Evolutionary conservation across 2,113 vertebrate genomes (phyloP).

Genomic region (Protomyctophum bolini): DNA sequence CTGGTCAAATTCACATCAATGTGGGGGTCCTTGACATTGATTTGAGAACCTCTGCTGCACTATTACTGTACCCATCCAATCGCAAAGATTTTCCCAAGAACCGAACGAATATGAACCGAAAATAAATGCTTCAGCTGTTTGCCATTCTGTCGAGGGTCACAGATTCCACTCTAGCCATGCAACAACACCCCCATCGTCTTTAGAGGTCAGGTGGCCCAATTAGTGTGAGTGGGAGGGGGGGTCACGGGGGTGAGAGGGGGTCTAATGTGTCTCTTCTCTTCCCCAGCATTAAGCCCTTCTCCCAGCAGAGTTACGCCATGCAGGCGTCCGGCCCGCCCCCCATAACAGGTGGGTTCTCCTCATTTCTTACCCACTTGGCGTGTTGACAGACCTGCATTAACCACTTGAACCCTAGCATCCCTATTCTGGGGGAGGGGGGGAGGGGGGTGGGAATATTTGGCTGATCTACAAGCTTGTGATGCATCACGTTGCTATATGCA

Average conservation of each 20-base stretch:
- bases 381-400: conserved; percentile 51
- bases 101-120: conserved; percentile 14
- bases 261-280: conserved; percentile 64
- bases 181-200: conserved; percentile 25
- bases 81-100: neutral
- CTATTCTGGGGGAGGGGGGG: no score
- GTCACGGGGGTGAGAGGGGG: conserved; percentile 50
- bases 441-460: no score
- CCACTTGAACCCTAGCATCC: no score
- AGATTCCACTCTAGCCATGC: neutral
- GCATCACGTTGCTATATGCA: no score
- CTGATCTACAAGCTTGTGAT: no score
- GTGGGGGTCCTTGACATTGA: no score
- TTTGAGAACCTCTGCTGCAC: no score
- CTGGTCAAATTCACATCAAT: no score
- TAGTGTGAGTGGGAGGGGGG: conserved; percentile 52
- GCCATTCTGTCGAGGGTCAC: conserved; percentile 21
- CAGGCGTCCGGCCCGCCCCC: conserved; percentile 83
- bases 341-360: conserved; percentile 84
- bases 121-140: conserved; percentile 54
- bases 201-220: conserved; percentile 62
- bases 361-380: conserved; percentile 8
- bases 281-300: conserved; percentile 92
- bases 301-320: conserved; percentile 89
- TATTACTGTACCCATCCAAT: no score